Evolutionary conservation across 2,797 vertebrate species (phyloP).

Genomic region (Cyclopterus lumpus): DNA sequence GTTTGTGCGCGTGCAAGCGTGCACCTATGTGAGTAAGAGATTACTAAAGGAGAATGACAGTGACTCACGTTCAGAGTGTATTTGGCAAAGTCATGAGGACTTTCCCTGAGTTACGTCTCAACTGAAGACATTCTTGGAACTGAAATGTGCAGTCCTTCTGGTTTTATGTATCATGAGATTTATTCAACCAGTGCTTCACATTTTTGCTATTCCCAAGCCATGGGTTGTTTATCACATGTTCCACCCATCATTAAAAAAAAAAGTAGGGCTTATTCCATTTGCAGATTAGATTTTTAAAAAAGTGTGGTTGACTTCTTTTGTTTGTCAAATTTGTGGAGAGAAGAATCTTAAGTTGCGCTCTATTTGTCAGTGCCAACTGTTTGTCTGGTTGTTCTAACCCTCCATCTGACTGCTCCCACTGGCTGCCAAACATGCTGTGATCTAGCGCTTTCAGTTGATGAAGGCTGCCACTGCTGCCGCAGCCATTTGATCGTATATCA

Average conservation of each 20-base stretch:
- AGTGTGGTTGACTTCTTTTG: slow-evolving; percentile 55
- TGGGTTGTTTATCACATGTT: slow-evolving; percentile 65
- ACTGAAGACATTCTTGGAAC: slow-evolving; percentile 60
- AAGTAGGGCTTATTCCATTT: slow-evolving; percentile 61
- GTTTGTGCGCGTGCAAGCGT: slow-evolving; percentile 45
- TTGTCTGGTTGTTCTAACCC: slow-evolving; percentile 75
- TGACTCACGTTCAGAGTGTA: slow-evolving; percentile 69
- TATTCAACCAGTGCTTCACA: slow-evolving; percentile 49
- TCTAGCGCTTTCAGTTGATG: slow-evolving; percentile 69
- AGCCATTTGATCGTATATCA: slow-evolving; percentile 76
- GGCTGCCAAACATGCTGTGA: slow-evolving; percentile 78
- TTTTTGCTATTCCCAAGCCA: slow-evolving; percentile 50
- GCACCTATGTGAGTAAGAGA: slow-evolving; percentile 70
- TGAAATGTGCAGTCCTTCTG: slow-evolving; percentile 50
- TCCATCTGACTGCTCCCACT: slow-evolving; percentile 78
- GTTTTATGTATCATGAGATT: slow-evolving; percentile 52
- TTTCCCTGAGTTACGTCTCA: slow-evolving; percentile 65
- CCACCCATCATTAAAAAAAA: slow-evolving; percentile 39
- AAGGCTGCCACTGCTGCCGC: slow-evolving; percentile 69
- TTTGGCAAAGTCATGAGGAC: slow-evolving; percentile 77
- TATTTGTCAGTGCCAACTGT: slow-evolving; percentile 75
- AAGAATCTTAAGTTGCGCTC: slow-evolving; percentile 64
- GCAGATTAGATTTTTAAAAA: slow-evolving; percentile 53
- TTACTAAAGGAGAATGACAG: slow-evolving; percentile 71
- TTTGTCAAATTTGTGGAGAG: slow-evolving; percentile 68